These are phyloP conservation scores for Bombus waltoni DNA, from an alignment of 1,140 invertebrate genomes.

Conservation along the genomic window DNA sequence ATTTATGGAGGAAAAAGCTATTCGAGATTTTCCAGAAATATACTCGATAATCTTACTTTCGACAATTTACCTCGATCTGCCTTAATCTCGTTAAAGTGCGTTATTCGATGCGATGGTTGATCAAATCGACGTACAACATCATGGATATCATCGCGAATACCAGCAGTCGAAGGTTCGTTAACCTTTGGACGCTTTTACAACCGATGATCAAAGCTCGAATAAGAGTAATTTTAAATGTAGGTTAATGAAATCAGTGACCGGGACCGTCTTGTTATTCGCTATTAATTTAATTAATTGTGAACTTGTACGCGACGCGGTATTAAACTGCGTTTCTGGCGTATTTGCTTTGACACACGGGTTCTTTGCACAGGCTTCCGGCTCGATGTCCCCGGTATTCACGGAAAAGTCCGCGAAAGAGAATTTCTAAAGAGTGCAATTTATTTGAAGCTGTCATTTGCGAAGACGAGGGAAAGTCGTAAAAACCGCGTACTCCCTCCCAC, in stretches of 20 bases:
- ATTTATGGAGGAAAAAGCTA: not conserved
- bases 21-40: not conserved
- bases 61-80: too few relatives aligned
- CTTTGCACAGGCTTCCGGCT: not conserved
- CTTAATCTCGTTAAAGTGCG: too few relatives aligned
- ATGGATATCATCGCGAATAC: not conserved
- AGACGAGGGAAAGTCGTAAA: slow-evolving; percentile 22
- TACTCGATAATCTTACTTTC: not conserved
- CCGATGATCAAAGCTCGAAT: not conserved
- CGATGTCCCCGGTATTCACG: not conserved
- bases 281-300: slow-evolving; percentile 10
- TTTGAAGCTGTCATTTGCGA: slow-evolving; percentile 13
- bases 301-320: not conserved
- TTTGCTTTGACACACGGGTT: not conserved
- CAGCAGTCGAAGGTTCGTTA: not conserved
- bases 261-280: not conserved
- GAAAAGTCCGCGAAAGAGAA: slow-evolving; percentile 12
- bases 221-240: not conserved
- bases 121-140: not conserved
- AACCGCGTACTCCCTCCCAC: not conserved
- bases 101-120: not conserved
- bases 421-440: slow-evolving; percentile 44
- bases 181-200: not conserved
- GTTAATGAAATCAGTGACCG: slow-evolving; percentile 15
- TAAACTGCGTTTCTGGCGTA: not conserved